These are phyloP conservation scores for Mus spretus DNA, from an alignment of 2,797 vertebrate genomes.

Conservation along the genomic window DNA sequence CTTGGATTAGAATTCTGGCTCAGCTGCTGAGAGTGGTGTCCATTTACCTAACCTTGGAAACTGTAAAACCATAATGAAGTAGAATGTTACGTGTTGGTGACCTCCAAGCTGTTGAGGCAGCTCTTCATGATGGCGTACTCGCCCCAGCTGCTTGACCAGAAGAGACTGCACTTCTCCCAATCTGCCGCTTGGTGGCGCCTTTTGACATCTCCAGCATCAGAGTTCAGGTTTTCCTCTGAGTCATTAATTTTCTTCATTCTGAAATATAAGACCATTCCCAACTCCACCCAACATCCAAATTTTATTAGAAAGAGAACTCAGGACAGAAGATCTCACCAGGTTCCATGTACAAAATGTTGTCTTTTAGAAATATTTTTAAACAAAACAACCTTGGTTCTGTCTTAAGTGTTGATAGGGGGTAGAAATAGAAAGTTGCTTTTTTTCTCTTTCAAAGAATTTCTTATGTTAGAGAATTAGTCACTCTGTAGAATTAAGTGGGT, in stretches of 20 bases:
- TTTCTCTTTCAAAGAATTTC: conserved; percentile 65
- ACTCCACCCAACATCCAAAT: conserved; percentile 5
- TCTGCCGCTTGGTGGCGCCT: conserved; percentile 74
- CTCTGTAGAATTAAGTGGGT: conserved; percentile 74
- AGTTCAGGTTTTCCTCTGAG: conserved; percentile 62
- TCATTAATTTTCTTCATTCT: conserved; percentile 62
- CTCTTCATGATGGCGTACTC: neutral
- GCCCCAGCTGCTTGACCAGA: neutral
- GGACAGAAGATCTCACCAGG: conserved; percentile 3
- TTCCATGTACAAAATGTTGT: conserved; percentile 55
- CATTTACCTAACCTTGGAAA: neutral
- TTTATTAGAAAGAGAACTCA: conserved; percentile 56
- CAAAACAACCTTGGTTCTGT: conserved; percentile 25
- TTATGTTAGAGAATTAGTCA: conserved; percentile 62
- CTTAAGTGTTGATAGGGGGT: conserved; percentile 42
- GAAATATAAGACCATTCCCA: conserved; percentile 56
- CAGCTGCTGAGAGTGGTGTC: neutral
- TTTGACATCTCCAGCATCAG: conserved; percentile 73
- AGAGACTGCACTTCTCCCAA: conserved; percentile 64
- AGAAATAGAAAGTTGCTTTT: neutral
- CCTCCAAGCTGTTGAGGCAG: neutral
- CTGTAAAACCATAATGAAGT: neutral
- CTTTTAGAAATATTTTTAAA: conserved; percentile 38
- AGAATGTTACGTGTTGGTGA: neutral
- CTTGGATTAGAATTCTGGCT: conserved; percentile 37